Base-by-base conservation (phyloP, 2,113 vertebrate species). In the Heteronetta atricapilla region DNA sequence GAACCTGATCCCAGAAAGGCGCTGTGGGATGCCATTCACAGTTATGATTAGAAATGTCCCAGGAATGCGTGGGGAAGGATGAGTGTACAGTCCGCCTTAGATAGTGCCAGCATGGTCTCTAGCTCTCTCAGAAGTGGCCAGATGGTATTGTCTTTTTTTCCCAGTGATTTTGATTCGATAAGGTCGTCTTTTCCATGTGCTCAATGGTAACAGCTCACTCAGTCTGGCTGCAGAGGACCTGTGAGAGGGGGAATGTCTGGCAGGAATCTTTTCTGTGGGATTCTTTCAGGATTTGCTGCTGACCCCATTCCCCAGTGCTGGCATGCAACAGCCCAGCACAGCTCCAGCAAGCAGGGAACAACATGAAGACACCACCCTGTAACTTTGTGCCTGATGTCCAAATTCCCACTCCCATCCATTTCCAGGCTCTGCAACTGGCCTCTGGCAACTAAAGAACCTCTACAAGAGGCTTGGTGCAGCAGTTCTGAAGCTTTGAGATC, bases 31-130 rank as follows among this genome's bases (percentile, higher is more conserved):
- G 80, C 95, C 93, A 50, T 96, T 96, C 96, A 93, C 96, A 97
- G 93, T 96, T 96, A 96, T 95, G 94, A 89, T 96, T 96, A 96
- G 93, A 96, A 97, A 94, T 74, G 93, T 58, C 92, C 94, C 90
- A 96, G 95, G 94, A 96, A 96, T 94, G 95, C 23, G 1, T 83
- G 92, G 86, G 88, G 93, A 95, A 77, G 91, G 91, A 29, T 16
- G 89, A 42, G 38, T 3, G 42, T 12, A 21, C 55, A 70, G 84
- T 10, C 75, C 59, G 91, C 87, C 78, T 59, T 29, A 8, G 42
- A 7, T 6, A 34, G 73, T 69, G 90, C 88, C 94, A 88, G 90
- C 76, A 3, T 3, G 70, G 29, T 36, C 86, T 77, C 55, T 13
- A 19, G 82, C 82, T 86, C 38, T 34, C 52, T 56, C 60, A 8